A percentile compares a stretch with the other conserved stretches of the same genome.
These are phyloP conservation scores for Lonchura striata DNA, from an alignment of 2,113 vertebrate species.

Conservation along the genomic window DNA sequence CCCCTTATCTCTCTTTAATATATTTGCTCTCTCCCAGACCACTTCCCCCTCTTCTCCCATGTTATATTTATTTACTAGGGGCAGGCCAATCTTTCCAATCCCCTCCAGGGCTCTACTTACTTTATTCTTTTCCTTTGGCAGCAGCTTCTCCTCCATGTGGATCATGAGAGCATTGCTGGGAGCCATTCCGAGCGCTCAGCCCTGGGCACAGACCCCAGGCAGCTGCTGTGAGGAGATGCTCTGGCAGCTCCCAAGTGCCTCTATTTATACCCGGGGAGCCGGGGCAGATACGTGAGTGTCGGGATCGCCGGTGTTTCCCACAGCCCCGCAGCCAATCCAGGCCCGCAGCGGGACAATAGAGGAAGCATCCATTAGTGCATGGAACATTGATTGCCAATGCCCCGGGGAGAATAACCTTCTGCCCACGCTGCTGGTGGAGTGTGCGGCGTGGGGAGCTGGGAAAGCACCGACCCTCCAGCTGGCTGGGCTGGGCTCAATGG, in stretches of 20 bases:
- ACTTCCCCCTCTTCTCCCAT: background rate
- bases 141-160: constrained; percentile 45
- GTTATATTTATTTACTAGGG: background rate
- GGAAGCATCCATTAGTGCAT: constrained; percentile 47
- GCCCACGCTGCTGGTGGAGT: constrained; percentile 60
- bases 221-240: background rate
- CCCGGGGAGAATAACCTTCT: constrained; percentile 61
- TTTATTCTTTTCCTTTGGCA: constrained; percentile 67
- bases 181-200: constrained; percentile 13
- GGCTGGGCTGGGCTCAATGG: background rate
- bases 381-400: constrained; percentile 51
- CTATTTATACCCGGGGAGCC: constrained; percentile 45
- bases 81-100: background rate
- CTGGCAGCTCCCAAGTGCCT: background rate
- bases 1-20: background rate
- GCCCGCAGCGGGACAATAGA: constrained; percentile 16
- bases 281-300: constrained; percentile 30
- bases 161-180: constrained; percentile 18
- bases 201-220: background rate
- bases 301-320: constrained; percentile 63
- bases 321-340: constrained; percentile 63
- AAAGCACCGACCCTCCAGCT: constrained; percentile 21
- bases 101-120: constrained; percentile 6
- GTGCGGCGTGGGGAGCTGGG: constrained; percentile 35
- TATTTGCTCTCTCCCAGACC: background rate